Conservation (phyloP, 92 coral and sea anemone species). For the Ricordea florida region DNA sequence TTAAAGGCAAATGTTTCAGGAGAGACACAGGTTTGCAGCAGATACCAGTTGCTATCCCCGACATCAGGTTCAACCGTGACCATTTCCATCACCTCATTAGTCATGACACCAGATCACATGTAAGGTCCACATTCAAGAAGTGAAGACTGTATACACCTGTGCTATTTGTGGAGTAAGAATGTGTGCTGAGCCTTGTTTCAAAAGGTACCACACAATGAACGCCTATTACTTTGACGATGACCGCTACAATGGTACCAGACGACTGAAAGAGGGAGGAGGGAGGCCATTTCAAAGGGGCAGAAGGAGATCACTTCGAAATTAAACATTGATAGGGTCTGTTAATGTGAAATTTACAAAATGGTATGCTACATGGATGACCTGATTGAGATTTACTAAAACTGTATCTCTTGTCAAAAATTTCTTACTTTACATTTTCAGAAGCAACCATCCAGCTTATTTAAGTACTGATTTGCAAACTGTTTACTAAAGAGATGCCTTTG, state of each 20-base stretch:
- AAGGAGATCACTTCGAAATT: neutral
- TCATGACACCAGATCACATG: too few relatives aligned
- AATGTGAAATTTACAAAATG: neutral
- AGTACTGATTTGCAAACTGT: neutral
- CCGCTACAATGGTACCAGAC: neutral
- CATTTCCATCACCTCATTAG: too few relatives aligned
- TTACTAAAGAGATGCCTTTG: neutral
- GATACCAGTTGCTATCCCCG: too few relatives aligned
- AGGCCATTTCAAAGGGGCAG: neutral
- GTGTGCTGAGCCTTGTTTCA: too few relatives aligned
- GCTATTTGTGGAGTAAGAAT: too few relatives aligned
- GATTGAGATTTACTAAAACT: neutral
- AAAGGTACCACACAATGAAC: neutral
- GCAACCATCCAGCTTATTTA: neutral
- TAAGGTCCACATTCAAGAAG: too few relatives aligned
- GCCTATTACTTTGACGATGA: neutral
- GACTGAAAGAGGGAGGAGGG: constrained; percentile 8
- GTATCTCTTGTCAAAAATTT: neutral
- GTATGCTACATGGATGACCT: neutral
- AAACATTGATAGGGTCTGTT: neutral
- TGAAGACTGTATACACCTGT: too few relatives aligned
- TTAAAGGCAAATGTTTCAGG: too few relatives aligned
- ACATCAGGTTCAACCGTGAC: too few relatives aligned
- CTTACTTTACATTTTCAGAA: neutral
- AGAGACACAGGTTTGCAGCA: too few relatives aligned